Base-by-base conservation (phyloP, 2,888 invertebrate species). In the Sepioteuthis lessoniana region DNA sequence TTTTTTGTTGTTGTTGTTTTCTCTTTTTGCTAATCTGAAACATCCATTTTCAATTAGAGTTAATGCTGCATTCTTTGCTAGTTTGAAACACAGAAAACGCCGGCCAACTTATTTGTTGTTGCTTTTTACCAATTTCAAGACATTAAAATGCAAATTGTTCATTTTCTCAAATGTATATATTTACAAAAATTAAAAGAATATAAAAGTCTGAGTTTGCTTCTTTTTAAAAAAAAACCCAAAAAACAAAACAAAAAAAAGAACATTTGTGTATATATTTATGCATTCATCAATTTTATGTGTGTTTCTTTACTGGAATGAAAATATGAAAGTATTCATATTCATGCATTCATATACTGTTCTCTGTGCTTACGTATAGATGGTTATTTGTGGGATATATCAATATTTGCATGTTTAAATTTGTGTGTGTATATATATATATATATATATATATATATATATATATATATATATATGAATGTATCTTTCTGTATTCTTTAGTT, bases 91-190 rank as follows among this genome's bases (percentile, higher is more conserved):
- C 5, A 55, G 28, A n/a, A 76, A 76, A 76, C 5, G 55, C 55
- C 21, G 55, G 55, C 21, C 55, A 55, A 76, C 76, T 76, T 76
- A n/a, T 76, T 76, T 76, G n/a, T 76, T 76, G 76, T 76, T 76
- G 76, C 76, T 16, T 76, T 76, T 76, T n/a, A 4, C 76, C 76
- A 76, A 76, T n/a, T n/a, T 76, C 76, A 76, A 76, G 76, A 35
- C 76, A 76, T 76, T 76, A 76, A 76, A 76, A 76, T 76, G 76
- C 76, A 76, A 76, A 76, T 76, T 76, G 76, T n/a, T 76, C 76
- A 76, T 76, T 76, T 76, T 76, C 76, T n/a, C 13, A 76, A 76
- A 76, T 76, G 76, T 76, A 76, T 76, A 76, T 76, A 76, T 76
- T 76, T 76, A 76, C 76, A 76, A 76, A 16, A 76, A 76, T 76